These are phyloP conservation scores for Cyprinella venusta DNA, from an alignment of 2,797 vertebrate species.

Conservation along the genomic window DNA sequence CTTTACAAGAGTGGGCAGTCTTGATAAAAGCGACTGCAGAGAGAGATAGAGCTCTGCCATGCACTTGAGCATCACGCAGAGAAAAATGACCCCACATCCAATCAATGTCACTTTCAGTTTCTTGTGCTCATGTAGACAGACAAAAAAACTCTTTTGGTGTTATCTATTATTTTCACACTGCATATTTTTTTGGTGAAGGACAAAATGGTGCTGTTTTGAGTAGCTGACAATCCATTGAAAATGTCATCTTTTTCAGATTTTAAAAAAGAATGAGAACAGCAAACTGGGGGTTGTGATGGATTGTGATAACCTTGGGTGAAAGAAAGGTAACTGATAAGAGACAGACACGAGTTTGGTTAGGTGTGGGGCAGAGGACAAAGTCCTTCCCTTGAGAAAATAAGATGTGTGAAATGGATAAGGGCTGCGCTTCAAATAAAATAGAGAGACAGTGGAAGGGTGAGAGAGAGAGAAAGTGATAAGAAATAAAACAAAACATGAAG, in stretches of 20 bases:
- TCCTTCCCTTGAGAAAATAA: slow-evolving; percentile 75
- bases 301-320: slow-evolving; percentile 66
- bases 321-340: slow-evolving; percentile 56
- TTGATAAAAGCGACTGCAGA: background rate
- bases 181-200: slow-evolving; percentile 57
- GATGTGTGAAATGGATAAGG: slow-evolving; percentile 72
- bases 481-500: slow-evolving; percentile 45
- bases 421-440: slow-evolving; percentile 58
- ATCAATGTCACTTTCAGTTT: slow-evolving; percentile 20
- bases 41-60: background rate
- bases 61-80: background rate
- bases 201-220: slow-evolving; percentile 63
- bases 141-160: background rate
- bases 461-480: slow-evolving; percentile 58
- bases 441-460: slow-evolving; percentile 12
- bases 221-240: slow-evolving; percentile 61
- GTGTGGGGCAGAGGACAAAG: slow-evolving; percentile 59
- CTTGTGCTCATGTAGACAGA: background rate
- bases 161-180: slow-evolving; percentile 45
- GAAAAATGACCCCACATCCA: slow-evolving; percentile 5
- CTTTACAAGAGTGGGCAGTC: background rate
- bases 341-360: slow-evolving; percentile 47
- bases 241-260: slow-evolving; percentile 39
- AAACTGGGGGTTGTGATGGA: slow-evolving; percentile 56
- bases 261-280: slow-evolving; percentile 63